phyloP scores from a whole-genome alignment of 2,888 invertebrate species.

The Oscheius sp. region DNA sequence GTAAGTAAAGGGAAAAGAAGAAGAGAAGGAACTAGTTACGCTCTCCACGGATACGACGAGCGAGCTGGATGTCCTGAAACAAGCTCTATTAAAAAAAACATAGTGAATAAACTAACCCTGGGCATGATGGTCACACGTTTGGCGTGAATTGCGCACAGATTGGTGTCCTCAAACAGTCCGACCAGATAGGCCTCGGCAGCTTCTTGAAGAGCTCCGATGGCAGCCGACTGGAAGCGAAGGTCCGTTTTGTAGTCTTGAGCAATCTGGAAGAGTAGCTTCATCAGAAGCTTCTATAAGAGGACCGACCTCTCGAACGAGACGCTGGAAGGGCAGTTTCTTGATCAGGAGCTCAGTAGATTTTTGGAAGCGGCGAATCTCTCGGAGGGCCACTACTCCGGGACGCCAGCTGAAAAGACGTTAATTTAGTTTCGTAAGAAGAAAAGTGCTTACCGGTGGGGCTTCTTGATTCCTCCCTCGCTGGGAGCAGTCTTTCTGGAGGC shows the following conservation, averaged over 20 bases:
- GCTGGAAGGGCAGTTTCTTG: background rate
- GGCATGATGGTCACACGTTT: constrained; percentile 97
- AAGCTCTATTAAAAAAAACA: too few relatives aligned
- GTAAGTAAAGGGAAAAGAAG: too few relatives aligned
- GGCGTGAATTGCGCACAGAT: constrained; percentile 94
- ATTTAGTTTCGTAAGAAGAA: too few relatives aligned
- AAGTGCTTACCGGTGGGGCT: too few relatives aligned
- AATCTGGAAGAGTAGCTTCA: constrained; percentile 3
- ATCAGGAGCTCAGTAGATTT: constrained; percentile 5
- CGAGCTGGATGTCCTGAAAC: too few relatives aligned
- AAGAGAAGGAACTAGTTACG: too few relatives aligned
- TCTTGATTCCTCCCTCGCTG: too few relatives aligned
- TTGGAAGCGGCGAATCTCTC: background rate
- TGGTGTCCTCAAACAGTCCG: constrained; percentile 92
- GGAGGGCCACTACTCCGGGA: background rate
- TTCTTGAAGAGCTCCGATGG: constrained; percentile 90
- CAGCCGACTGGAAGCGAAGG: constrained; percentile 91
- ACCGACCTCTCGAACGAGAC: background rate
- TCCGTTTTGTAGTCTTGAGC: constrained; percentile 40
- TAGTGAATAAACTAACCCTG: background rate
- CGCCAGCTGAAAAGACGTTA: too few relatives aligned
- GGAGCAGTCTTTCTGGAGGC: too few relatives aligned
- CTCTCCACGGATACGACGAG: too few relatives aligned
- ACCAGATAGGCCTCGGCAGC: constrained; percentile 86
- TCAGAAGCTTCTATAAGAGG: background rate